A percentile compares a stretch with the other conserved stretches of the same genome.
Evolutionary conservation across 2,113 vertebrate genomes (phyloP).

Genomic region (Blennius ocellaris): DNA sequence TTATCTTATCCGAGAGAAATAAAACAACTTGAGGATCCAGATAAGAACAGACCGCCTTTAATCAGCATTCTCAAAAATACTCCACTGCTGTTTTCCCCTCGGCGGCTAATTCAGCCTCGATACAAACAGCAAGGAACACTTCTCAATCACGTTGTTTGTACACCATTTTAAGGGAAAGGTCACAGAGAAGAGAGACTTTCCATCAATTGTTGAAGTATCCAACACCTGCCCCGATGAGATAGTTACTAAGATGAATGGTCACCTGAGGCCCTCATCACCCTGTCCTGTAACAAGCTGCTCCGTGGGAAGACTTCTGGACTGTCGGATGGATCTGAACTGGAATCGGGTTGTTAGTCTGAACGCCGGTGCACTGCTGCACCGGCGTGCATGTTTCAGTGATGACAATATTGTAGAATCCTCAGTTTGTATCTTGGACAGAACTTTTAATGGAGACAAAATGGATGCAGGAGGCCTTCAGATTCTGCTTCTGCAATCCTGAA

Average conservation of each 20-base stretch:
- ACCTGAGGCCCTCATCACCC: conserved; percentile 35
- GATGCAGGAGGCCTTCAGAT: conserved; percentile 6
- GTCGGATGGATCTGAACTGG: conserved; percentile 19
- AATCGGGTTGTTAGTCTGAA: neutral
- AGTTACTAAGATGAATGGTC: conserved; percentile 37
- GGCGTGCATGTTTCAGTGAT: too few species aligned
- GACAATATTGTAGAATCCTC: neutral
- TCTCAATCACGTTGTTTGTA: conserved; percentile 28
- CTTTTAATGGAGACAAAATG: conserved; percentile 38
- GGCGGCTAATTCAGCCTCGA: conserved; percentile 28
- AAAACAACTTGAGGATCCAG: neutral
- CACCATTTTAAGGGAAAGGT: conserved; percentile 51
- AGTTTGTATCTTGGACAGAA: conserved; percentile 28
- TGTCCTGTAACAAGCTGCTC: conserved; percentile 18
- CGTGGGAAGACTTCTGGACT: conserved; percentile 16
- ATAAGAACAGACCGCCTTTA: conserved; percentile 1
- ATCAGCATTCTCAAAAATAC: conserved; percentile 1
- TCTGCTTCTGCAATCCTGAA: conserved; percentile 10
- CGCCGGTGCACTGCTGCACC: too few species aligned
- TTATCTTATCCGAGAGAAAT: neutral
- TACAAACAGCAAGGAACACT: neutral
- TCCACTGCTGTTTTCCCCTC: neutral
- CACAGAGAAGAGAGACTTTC: conserved; percentile 34
- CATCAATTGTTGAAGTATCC: conserved; percentile 43
- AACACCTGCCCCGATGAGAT: conserved; percentile 26